phyloP scores from a whole-genome alignment of 2,113 vertebrate species.

The Setophaga petechia region DNA sequence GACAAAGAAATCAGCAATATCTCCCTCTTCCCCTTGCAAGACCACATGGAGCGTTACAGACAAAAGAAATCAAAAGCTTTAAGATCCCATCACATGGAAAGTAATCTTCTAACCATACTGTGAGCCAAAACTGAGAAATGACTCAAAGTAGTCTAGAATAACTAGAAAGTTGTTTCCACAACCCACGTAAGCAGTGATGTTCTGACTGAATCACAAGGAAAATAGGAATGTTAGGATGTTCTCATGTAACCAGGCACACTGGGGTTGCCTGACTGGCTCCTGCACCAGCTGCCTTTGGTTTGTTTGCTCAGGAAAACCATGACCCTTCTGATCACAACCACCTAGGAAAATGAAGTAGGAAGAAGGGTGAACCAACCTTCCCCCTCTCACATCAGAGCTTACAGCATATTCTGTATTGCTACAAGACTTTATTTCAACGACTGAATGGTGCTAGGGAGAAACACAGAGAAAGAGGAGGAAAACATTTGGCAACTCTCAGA shows the following conservation, averaged over 20 bases:
- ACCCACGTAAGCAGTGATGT: neutral
- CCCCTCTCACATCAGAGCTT: neutral
- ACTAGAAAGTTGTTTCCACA: neutral
- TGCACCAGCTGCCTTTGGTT: neutral
- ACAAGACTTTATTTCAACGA: neutral
- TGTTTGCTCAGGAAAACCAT: neutral
- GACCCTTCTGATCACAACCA: neutral
- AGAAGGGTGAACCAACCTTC: neutral
- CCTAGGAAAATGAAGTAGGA: fast-evolving
- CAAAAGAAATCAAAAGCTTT: constrained; percentile 25
- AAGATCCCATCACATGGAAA: neutral
- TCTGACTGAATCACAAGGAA: neutral
- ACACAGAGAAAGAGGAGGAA: neutral
- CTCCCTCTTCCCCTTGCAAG: neutral
- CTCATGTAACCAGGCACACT: neutral
- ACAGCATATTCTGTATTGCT: neutral
- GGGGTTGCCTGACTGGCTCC: neutral
- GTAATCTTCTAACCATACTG: neutral
- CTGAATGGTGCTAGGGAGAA: neutral
- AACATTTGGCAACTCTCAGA: neutral
- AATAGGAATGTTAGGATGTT: neutral
- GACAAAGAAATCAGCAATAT: neutral
- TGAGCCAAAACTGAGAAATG: neutral
- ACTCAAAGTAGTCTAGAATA: neutral
- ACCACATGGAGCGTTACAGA: neutral